Base-by-base conservation (phyloP, 2,797 vertebrate species). In the Peromyscus melanophrys region DNA sequence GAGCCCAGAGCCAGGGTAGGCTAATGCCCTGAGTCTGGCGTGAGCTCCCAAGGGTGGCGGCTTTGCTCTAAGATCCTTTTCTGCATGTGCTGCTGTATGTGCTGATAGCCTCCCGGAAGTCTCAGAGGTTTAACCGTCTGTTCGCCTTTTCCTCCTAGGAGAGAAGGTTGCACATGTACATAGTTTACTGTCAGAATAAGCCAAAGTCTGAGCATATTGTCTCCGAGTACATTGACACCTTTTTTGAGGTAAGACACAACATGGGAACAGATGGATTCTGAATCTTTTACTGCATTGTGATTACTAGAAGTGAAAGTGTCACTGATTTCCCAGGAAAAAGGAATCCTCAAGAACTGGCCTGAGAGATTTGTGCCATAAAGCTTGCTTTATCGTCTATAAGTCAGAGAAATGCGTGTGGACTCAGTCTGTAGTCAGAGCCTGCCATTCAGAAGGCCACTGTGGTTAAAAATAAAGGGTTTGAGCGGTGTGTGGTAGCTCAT, bases 111-210 rank as follows among this genome's bases (percentile, higher is more conserved):
- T 59, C 7, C 82, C 2, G 10, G n/a, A 2, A 7, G 27, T 73
- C 43, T 27, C 34, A 37, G 12, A 34, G 61, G 37, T 92, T n/a
- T 97, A 85, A 90, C 95, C 43, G 1, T 91, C 46, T 87, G 37
- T 97, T 37, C 97, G 3, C 89, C 97, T 97, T 97, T 98, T 10
- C 52, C 61, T 94, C 97, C 80, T 98, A 99, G 99, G 99, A 99
- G 97, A 99, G 99, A 98, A 99, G 99, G 97, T 98, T 99, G 96
- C 99, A 99, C 99, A 99, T 99, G 99, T 99, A 99, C 95, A 99
- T 99, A 94, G 99, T 99, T 98, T 99, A 99, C 99, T 99, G 99
- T 98, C 99, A 99, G 96, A 99, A 99, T 98, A 99, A 99, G 98
- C 99, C 99, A 98, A 99, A 99, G 98, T 99, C 99, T 29, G 99